Percentiles rank a stretch among this genome's conserved stretches.
Evolutionary conservation across 2,113 vertebrate genomes (phyloP).

Genomic region (Pedetes capensis): DNA sequence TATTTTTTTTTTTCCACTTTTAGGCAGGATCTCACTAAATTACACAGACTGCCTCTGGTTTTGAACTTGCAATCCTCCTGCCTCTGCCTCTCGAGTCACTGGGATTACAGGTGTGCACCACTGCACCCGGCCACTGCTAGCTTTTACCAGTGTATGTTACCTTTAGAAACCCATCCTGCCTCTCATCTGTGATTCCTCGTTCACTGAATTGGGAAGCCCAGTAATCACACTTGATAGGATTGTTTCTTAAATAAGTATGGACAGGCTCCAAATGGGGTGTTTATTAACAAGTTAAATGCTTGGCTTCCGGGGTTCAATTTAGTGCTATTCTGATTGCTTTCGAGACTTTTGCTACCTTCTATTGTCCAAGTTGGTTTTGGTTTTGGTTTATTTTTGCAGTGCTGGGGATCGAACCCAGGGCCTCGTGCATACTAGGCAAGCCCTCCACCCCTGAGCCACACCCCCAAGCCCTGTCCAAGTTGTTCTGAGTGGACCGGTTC

Average conservation of each 20-base stretch:
- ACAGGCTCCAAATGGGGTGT: neutral
- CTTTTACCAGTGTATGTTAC: neutral
- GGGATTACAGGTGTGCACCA: too few relatives aligned
- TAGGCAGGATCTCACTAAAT: too few relatives aligned
- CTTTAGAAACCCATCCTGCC: neutral
- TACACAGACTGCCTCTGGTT: too few relatives aligned
- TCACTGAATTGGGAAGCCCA: neutral
- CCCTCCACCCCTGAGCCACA: too few relatives aligned
- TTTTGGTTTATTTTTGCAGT: neutral
- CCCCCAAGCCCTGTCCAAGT: neutral
- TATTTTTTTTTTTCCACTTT: too few relatives aligned
- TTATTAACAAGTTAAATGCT: neutral
- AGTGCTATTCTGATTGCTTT: neutral
- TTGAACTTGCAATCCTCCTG: too few relatives aligned
- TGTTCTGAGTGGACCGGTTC: neutral
- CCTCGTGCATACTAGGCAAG: too few relatives aligned
- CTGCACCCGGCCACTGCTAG: too few relatives aligned
- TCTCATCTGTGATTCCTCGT: neutral
- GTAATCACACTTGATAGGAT: neutral
- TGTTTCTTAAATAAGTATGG: neutral
- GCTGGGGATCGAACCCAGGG: too few relatives aligned
- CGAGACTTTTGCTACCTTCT: neutral
- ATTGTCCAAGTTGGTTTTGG: neutral
- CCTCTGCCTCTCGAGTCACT: too few relatives aligned
- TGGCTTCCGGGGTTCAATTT: neutral